Percentiles rank a stretch among this genome's conserved stretches.
phyloP scores from a whole-genome alignment of 2,113 vertebrate genomes.

The Chloebia gouldiae region DNA sequence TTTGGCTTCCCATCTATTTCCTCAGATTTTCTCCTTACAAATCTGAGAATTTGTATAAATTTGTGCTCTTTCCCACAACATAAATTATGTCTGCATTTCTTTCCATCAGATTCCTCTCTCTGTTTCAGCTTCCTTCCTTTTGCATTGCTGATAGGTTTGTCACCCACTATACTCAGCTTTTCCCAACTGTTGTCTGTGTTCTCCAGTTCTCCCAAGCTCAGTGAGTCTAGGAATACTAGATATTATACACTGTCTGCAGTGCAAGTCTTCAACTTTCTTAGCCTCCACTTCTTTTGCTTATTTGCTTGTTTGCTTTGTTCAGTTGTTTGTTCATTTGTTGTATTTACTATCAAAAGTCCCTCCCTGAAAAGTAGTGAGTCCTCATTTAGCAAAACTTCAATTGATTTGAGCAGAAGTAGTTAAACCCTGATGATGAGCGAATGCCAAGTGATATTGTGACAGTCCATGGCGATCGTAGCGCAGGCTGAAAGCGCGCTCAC shows the following conservation, averaged over 20 bases:
- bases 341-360: background rate
- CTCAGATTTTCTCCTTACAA: background rate
- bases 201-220: background rate
- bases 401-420: background rate
- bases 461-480: fast-evolving
- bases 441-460: background rate
- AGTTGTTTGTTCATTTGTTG: background rate
- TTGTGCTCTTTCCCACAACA: no score
- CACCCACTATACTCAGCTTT: background rate
- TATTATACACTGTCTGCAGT: background rate
- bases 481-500: background rate
- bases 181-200: background rate
- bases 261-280: background rate
- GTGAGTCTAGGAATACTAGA: background rate
- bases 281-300: background rate
- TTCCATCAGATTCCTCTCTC: background rate
- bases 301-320: background rate
- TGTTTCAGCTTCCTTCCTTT: background rate
- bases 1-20: background rate
- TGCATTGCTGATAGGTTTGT: background rate
- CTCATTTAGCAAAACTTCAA: background rate
- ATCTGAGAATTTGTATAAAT: background rate
- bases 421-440: background rate
- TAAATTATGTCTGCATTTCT: background rate
- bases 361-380: background rate